Evolutionary conservation across 2,113 vertebrate genomes (phyloP).

Genomic region (Cariama cristata): DNA sequence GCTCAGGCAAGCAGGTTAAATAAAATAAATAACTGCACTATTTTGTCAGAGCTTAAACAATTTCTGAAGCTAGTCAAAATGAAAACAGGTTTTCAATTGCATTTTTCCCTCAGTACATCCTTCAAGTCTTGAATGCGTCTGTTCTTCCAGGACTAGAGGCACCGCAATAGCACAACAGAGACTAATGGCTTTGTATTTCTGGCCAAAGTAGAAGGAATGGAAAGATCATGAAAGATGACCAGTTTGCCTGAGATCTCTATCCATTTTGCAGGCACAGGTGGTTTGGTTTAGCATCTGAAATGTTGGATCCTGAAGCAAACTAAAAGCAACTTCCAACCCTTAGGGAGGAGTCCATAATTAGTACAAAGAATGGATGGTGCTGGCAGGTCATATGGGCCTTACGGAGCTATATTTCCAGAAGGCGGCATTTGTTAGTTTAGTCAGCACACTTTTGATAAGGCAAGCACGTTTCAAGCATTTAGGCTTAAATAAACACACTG

Average conservation of each 20-base stretch:
- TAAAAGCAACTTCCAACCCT: not conserved
- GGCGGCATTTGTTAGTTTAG: not conserved
- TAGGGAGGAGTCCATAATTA: not conserved
- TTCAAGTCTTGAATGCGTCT: not conserved
- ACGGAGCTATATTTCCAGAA: not conserved
- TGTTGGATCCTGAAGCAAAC: not conserved
- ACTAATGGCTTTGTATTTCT: conserved; percentile 6
- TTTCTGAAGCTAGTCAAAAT: not conserved
- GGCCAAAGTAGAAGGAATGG: not conserved
- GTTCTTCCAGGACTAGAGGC: not conserved
- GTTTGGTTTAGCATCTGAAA: conserved; percentile 52
- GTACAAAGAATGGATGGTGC: not conserved
- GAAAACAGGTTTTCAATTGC: not conserved
- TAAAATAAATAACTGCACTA: not conserved
- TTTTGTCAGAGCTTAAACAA: not conserved
- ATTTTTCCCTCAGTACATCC: not conserved
- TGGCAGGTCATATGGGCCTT: not conserved
- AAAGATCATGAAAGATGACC: conserved; percentile 29
- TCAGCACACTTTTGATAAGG: conserved; percentile 25
- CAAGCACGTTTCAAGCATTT: conserved; percentile 9
- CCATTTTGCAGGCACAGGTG: conserved; percentile 31
- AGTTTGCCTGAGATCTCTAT: conserved; percentile 32
- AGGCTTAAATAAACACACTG: conserved; percentile 23
- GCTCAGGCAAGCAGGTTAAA: not conserved
- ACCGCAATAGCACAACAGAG: not conserved